phyloP scores from a whole-genome alignment of 2,797 vertebrate genomes.

The Oryzias dopingdopingensis region DNA sequence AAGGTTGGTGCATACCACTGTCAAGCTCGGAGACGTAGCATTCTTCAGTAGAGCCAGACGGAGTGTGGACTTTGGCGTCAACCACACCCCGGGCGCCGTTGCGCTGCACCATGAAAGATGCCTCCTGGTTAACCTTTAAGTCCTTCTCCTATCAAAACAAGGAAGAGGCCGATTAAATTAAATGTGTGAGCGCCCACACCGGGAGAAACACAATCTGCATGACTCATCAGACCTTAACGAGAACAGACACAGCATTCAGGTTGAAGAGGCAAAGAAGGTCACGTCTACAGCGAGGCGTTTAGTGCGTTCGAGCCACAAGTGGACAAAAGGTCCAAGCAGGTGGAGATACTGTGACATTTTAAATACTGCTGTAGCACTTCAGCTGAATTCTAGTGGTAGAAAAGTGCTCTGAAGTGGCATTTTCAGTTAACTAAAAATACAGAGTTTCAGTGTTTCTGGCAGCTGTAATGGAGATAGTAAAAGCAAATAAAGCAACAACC shows the following conservation, averaged over 20 bases:
- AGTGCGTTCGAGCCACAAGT: conserved; percentile 40
- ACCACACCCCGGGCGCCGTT: conserved; percentile 89
- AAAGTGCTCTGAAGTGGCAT: conserved; percentile 37
- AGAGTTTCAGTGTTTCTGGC: conserved; percentile 40
- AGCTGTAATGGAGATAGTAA: conserved; percentile 36
- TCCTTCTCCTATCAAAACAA: conserved; percentile 84
- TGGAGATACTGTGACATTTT: conserved; percentile 51
- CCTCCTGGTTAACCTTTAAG: conserved; percentile 91
- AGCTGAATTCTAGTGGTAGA: conserved; percentile 23
- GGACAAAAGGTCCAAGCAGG: conserved; percentile 30
- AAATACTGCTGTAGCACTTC: conserved; percentile 43
- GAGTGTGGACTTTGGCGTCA: conserved; percentile 91
- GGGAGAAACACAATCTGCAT: conserved; percentile 41
- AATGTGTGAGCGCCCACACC: conserved; percentile 4
- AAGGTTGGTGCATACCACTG: conserved; percentile 75
- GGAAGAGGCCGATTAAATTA: conserved; percentile 16
- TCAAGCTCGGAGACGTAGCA: conserved; percentile 93
- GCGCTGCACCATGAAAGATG: conserved; percentile 92
- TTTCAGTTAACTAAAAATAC: conserved; percentile 45
- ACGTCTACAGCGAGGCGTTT: conserved; percentile 55
- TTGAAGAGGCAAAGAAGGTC: conserved; percentile 58
- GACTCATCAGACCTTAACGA: conserved; percentile 55
- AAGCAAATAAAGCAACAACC: conserved; percentile 46
- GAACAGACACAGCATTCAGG: conserved; percentile 48
- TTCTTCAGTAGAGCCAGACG: conserved; percentile 88